Base-by-base conservation (phyloP, 1,140 invertebrate genomes). In the Drosophila seguyi region DNA sequence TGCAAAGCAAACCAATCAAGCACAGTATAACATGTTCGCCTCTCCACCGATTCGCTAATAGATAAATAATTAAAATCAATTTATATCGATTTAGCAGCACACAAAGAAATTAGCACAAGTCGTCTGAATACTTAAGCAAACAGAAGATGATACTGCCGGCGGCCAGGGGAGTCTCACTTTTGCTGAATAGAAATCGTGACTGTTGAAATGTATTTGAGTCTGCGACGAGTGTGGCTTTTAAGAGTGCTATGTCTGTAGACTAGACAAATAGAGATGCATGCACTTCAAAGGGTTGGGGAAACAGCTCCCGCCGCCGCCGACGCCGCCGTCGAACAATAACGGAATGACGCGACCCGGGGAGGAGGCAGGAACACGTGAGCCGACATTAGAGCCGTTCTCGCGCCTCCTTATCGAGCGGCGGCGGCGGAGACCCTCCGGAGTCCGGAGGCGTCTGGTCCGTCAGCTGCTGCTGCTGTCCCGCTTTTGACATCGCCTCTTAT, bases 21-120 rank as follows among this genome's bases (percentile, higher is more conserved):
- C 34, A 63, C 27, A 53, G 56, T 75, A 61, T 47, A 56, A 50
- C 44, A 45, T 39, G 36, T 83, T 84, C 77, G 81, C 67, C 63
- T 58, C 77, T 62, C 77, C 53, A 75, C 73, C 84, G 73, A 56
- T 81, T 83, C 53, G 83, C 81, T 90, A 90, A 90, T 90, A 90
- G 85, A 85, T 81, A 90, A 90, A 90, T 90, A 90, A 90, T 90
- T 90, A 90, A 90, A 90, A 90, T 90, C 85, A 90, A 90, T 90
- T 90, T 90, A 90, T 90, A 88, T 90, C 80, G 85, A 88, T 88
- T 88, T 85, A 81, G 84, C 80, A 77, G 82, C 63, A 88, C 75
- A 83, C 81, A 44, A 60, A 69, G 53, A 90, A 90, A 85, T 90
- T 90, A 90, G 85, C 85, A 85, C 85, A 85, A 83, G 50, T 74